Evolutionary conservation across 2,113 vertebrate genomes (phyloP).

Genomic region (Paedocypris sp.): DNA sequence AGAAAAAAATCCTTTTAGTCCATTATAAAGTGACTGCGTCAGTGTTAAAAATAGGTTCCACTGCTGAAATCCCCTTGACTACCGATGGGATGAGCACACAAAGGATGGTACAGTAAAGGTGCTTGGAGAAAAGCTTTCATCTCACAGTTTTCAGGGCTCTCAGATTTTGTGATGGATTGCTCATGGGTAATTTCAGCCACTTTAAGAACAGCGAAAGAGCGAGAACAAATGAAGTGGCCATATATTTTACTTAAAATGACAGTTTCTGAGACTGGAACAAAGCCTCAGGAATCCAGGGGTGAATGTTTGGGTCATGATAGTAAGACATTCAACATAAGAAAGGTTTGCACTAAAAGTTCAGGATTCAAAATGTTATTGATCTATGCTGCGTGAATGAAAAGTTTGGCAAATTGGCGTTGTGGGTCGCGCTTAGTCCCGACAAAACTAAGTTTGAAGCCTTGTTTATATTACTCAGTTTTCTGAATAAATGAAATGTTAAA

Average conservation of each 20-base stretch:
- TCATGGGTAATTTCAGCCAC: background rate
- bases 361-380: too few species aligned
- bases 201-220: background rate
- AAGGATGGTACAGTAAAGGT: background rate
- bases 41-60: background rate
- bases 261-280: background rate
- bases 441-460: too few species aligned
- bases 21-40: background rate
- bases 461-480: too few species aligned
- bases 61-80: background rate
- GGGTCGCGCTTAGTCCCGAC: too few species aligned
- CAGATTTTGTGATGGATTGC: background rate
- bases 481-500: too few species aligned
- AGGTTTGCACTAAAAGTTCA: background rate
- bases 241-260: slow-evolving; percentile 1
- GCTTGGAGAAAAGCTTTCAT: slow-evolving; percentile 8
- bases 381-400: too few species aligned
- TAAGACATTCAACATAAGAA: background rate
- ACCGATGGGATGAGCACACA: background rate
- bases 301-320: background rate
- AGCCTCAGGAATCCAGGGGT: background rate
- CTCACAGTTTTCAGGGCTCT: background rate
- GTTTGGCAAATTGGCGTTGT: too few species aligned
- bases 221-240: background rate
- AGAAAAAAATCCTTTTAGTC: too few species aligned